Evolutionary conservation across 2,113 vertebrate genomes (phyloP).

Genomic region (Actenoides lindsayi): DNA sequence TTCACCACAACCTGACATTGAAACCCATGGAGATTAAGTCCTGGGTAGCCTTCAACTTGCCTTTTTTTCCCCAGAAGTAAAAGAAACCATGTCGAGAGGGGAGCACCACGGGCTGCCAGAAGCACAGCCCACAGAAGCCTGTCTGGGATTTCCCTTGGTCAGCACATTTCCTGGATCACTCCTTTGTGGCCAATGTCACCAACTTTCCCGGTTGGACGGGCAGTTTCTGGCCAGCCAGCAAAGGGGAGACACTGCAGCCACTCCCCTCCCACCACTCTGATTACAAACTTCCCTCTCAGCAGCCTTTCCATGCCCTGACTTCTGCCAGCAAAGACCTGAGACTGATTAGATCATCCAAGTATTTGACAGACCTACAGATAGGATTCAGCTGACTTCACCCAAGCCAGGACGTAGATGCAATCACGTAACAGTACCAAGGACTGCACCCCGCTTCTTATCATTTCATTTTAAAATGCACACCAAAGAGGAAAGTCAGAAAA

Average conservation of each 20-base stretch:
- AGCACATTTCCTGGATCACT: not conserved
- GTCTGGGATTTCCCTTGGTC: not conserved
- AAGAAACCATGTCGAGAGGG: not conserved
- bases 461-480: not conserved
- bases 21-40: not conserved
- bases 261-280: not conserved
- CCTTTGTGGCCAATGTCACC: not conserved
- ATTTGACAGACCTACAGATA: not conserved
- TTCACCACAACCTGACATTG: not conserved
- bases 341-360: not conserved
- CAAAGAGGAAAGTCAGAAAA: not conserved
- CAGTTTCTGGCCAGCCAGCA: not conserved
- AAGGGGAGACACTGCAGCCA: not conserved
- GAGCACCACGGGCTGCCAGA: accelerated
- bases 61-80: not conserved
- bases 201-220: not conserved
- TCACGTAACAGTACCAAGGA: not conserved
- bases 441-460: not conserved
- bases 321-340: not conserved
- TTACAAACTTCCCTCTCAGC: not conserved
- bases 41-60: not conserved
- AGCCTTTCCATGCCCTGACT: not conserved
- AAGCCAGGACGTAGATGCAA: not conserved
- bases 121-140: not conserved
- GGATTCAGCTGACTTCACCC: not conserved